Evolutionary conservation across 2,888 invertebrate genomes (phyloP).

Genomic region (Drosophila subquinaria): DNA sequence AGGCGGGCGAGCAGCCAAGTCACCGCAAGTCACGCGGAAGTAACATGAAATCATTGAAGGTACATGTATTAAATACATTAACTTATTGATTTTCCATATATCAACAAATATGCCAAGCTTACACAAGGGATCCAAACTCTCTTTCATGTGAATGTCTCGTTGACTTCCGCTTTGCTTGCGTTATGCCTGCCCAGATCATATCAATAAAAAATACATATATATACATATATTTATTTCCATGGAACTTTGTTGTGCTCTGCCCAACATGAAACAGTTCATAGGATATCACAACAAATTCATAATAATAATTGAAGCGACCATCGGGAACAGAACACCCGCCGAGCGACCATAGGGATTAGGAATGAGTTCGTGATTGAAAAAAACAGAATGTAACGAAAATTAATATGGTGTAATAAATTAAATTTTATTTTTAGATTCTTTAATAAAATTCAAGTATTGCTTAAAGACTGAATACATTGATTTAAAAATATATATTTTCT

Average conservation of each 20-base stretch:
- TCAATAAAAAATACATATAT: slow-evolving; percentile 60
- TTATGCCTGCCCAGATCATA: slow-evolving; percentile 52
- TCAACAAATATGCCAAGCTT: slow-evolving; percentile 27
- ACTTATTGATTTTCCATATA: slow-evolving; percentile 72
- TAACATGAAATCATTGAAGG: slow-evolving; percentile 65
- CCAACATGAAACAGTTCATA: slow-evolving; percentile 6
- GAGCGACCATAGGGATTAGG: slow-evolving; percentile 37
- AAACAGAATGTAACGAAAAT: slow-evolving; percentile 20
- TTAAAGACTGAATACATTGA: neutral
- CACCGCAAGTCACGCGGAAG: slow-evolving; percentile 63
- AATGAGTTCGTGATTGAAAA: slow-evolving; percentile 44
- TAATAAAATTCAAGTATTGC: neutral
- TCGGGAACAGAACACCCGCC: slow-evolving; percentile 23
- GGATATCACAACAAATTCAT: slow-evolving; percentile 52
- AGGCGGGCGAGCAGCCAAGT: slow-evolving; percentile 31
- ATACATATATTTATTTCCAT: slow-evolving; percentile 53
- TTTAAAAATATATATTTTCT: neutral
- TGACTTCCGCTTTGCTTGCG: slow-evolving; percentile 71
- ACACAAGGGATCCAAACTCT: slow-evolving; percentile 2
- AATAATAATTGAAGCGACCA: slow-evolving; percentile 55
- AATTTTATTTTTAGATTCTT: neutral
- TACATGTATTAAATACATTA: slow-evolving; percentile 71
- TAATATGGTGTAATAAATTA: neutral
- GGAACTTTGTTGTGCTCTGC: slow-evolving; percentile 17
- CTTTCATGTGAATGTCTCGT: slow-evolving; percentile 32